Evolutionary conservation across 1,140 invertebrate genomes (phyloP), one percentile per base, ranked within the genome.

Genomic region (Aplysia californica): DNA sequence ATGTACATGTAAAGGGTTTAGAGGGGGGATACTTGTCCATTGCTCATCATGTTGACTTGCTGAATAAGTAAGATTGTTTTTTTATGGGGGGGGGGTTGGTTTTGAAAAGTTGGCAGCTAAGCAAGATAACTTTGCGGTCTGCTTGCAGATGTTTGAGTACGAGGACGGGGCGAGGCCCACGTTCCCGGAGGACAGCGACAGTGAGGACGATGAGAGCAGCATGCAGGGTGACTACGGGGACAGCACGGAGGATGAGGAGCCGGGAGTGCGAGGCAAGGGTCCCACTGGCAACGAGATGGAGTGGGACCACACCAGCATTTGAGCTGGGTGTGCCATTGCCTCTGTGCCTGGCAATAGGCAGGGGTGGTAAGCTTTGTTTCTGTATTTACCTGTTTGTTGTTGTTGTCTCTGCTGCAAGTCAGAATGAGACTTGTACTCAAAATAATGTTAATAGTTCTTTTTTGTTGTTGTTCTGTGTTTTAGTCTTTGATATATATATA

Each of bases 271-370:
- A 76, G 87, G 86, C 38, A 84, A 77, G 71, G 89, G 91, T 73
- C 87, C 92, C 31, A 69, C 91, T 92, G 80, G 92, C 76, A 88
- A 80, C 72, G 91, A 92, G 74, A 86, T 93, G 55, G 93, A 93
- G 82, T 93, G 93, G 93, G 93, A 93, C 87, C 92, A 93, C 86
- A 93, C 92, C 59, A 92, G 90, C 64, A 88, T 92, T 55, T 90
- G 91, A 76, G 18, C 10, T 61, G 6, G 26, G 15, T 61, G 58
- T 61, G 6, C 26, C 26, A 10, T 61, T 61, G 10, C 26, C 26
- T 61, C 58, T 26, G 26, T 18, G 6, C 6, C 6, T 18, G 58
- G 26, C 26, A 29, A 26, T 18, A 61, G 15, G 26, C 10, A 21
- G 58, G 15, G 10, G 58, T 21, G 15, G 6, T 61, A 6, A 21